Evolutionary conservation across 1,140 invertebrate genomes (phyloP).

Genomic region (Bombus pascuorum): DNA sequence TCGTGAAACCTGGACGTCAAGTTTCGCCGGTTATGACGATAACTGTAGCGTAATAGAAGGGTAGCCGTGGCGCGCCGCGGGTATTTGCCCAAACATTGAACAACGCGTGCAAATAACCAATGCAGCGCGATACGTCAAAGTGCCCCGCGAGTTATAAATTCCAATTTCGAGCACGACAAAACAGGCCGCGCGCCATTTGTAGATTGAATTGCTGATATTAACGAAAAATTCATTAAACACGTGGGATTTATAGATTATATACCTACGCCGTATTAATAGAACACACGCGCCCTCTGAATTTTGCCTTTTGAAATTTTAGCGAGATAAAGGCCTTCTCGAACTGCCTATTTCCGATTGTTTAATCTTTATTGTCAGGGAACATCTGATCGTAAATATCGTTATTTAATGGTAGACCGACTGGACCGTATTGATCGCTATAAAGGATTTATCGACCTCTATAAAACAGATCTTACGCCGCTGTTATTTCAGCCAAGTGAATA

Average conservation of each 20-base stretch:
- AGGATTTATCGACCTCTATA: constrained; percentile 64
- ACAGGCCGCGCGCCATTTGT: constrained; percentile 55
- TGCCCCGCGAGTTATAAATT: constrained; percentile 66
- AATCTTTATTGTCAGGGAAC: constrained; percentile 67
- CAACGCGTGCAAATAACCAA: constrained; percentile 61
- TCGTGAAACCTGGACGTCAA: background rate
- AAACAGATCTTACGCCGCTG: constrained; percentile 61
- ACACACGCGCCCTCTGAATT: constrained; percentile 6
- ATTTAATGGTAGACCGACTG: constrained; percentile 62
- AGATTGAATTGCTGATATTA: constrained; percentile 72
- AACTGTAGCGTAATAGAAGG: constrained; percentile 39
- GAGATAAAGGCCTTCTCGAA: constrained; percentile 61
- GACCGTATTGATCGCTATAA: constrained; percentile 57
- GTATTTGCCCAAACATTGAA: constrained; percentile 38
- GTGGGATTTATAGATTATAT: constrained; percentile 68
- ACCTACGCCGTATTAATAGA: constrained; percentile 54
- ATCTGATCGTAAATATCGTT: constrained; percentile 65
- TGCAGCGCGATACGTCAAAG: constrained; percentile 68
- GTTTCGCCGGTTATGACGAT: constrained; percentile 24
- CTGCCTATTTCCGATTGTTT: constrained; percentile 63
- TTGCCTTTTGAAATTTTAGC: constrained; percentile 56
- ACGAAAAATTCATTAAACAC: constrained; percentile 72
- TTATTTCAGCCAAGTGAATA: constrained; percentile 57
- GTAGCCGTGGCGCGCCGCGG: background rate
- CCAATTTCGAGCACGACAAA: constrained; percentile 58